Percentiles rank a stretch among this genome's conserved stretches.
Conservation (phyloP, 2,797 vertebrate genomes). For the Rhabdophis nuchalis region DNA sequence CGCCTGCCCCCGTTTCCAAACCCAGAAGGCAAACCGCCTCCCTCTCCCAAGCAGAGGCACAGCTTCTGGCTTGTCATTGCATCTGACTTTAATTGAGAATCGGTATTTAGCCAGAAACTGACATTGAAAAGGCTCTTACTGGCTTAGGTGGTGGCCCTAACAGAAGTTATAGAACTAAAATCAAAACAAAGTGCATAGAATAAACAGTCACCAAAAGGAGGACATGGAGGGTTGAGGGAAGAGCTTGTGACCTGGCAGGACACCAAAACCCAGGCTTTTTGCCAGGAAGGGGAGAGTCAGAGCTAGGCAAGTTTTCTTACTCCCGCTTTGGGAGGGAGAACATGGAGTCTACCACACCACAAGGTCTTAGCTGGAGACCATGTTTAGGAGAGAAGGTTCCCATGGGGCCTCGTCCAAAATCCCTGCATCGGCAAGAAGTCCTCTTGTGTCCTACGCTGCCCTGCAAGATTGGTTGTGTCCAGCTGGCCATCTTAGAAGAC, state of each 20-base stretch:
- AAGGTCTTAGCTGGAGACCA: background rate
- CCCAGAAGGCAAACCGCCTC: background rate
- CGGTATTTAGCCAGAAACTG: background rate
- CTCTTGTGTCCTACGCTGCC: background rate
- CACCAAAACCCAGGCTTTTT: background rate
- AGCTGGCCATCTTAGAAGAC: background rate
- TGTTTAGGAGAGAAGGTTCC: background rate
- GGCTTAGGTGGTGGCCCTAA: slow-evolving; percentile 9
- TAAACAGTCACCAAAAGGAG: background rate
- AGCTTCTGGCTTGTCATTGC: background rate
- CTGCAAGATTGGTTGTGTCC: too few relatives aligned
- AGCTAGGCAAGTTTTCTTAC: background rate
- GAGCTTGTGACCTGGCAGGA: background rate
- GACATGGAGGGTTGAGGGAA: background rate
- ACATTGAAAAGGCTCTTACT: background rate
- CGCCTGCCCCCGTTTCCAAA: background rate
- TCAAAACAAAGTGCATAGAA: slow-evolving; percentile 17
- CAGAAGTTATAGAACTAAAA: slow-evolving; percentile 61
- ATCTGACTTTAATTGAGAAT: slow-evolving; percentile 24
- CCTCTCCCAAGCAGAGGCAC: background rate
- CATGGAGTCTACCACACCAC: background rate
- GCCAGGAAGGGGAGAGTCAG: background rate
- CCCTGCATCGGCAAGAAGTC: background rate
- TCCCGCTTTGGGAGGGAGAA: background rate
- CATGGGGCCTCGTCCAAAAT: background rate